Percentiles rank a stretch among this genome's conserved stretches.
These are phyloP conservation scores for Beroe ovata DNA, from an alignment of 37 sponge, comb jelly and placozoan genomes.

Conservation along the genomic window DNA sequence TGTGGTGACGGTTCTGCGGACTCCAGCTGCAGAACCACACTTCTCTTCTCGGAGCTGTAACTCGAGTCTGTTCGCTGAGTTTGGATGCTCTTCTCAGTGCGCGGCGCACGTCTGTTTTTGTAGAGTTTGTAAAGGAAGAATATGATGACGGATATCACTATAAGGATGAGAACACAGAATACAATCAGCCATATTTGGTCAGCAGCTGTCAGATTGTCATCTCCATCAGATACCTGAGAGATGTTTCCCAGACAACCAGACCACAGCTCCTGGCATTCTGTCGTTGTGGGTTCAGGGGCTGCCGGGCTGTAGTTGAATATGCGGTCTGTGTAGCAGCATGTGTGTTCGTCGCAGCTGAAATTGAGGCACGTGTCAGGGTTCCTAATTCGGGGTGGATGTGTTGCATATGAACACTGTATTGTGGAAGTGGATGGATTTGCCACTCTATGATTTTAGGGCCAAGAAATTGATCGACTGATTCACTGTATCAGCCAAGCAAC, in stretches of 20 bases:
- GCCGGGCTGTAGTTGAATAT: not conserved
- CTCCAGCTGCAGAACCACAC: constrained; percentile 6
- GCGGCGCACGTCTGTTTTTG: not conserved
- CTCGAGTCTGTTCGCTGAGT: not conserved
- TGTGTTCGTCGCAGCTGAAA: constrained; percentile 22
- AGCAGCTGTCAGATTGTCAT: not conserved
- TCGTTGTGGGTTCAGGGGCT: not conserved
- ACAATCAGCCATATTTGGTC: constrained; percentile 46
- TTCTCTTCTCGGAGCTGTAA: not conserved
- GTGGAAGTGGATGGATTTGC: no score
- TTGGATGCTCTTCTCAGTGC: not conserved
- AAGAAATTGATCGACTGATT: no score
- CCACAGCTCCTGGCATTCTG: not conserved
- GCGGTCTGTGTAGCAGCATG: constrained; percentile 5
- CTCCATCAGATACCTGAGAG: not conserved
- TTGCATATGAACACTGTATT: no score
- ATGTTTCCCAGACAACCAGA: not conserved
- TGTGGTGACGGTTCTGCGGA: not conserved
- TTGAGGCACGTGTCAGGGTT: no score
- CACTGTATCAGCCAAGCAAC: no score
- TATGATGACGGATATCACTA: constrained; percentile 1
- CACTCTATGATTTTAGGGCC: no score
- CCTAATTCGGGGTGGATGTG: no score
- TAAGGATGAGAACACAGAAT: constrained; percentile 24
- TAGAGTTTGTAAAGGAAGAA: not conserved